A percentile compares a stretch with the other conserved stretches of the same genome.
phyloP scores from a whole-genome alignment of 2,113 vertebrate genomes.

The Chrysemys picta region DNA sequence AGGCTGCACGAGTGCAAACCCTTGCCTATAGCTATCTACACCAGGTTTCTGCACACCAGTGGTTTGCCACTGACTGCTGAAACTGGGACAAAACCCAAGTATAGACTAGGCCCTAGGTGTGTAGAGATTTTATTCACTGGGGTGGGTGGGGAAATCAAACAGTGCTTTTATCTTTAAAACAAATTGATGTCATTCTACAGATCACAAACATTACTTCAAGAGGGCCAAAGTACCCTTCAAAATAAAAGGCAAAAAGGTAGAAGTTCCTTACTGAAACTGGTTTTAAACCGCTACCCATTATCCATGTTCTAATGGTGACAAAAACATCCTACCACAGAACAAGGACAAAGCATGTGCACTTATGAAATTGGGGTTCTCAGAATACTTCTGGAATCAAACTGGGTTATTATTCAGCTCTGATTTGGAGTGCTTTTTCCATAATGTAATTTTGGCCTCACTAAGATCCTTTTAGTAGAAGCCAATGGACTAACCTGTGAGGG shows the following conservation, averaged over 20 bases:
- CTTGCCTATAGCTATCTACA: background rate
- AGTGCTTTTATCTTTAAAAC: background rate
- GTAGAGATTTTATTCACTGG: background rate
- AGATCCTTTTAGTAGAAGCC: background rate
- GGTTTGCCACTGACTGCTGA: background rate
- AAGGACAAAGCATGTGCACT: background rate
- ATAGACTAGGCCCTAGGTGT: background rate
- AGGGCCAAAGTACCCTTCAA: background rate
- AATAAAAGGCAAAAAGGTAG: background rate
- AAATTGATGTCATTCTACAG: background rate
- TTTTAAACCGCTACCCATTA: background rate
- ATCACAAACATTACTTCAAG: background rate
- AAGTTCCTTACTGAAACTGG: background rate
- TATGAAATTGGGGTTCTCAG: background rate
- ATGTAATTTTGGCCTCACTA: background rate
- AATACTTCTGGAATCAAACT: background rate
- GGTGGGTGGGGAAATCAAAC: background rate
- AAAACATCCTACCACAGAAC: background rate
- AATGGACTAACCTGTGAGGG: background rate
- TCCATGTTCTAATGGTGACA: too few species aligned
- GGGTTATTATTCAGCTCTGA: slow-evolving; percentile 27
- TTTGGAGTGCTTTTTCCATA: slow-evolving; percentile 8
- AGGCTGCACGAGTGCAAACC: background rate
- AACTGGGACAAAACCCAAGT: background rate
- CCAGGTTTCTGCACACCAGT: background rate